Conservation (phyloP, 2,888 invertebrate genomes). For the Clistopyga incitator region DNA sequence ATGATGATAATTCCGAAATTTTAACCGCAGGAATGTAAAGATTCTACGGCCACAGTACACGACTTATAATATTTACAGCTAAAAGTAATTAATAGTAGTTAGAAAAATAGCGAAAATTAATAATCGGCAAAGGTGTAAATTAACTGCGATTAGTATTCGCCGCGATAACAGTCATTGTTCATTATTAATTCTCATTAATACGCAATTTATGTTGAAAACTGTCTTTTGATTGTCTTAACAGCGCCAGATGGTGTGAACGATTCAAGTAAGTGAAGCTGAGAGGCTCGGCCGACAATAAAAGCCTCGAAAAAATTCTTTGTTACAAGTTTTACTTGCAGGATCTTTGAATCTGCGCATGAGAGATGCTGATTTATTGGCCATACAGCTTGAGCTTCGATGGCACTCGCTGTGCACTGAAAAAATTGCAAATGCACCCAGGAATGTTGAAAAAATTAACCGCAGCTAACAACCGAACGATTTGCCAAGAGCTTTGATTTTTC, state of each 20-base stretch:
- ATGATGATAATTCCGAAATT: not conserved
- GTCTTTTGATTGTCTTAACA: constrained; percentile 83
- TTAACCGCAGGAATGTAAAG: constrained; percentile 14
- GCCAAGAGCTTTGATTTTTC: constrained; percentile 41
- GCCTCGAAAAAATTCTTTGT: constrained; percentile 17
- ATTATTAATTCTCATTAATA: constrained; percentile 32
- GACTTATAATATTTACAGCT: constrained; percentile 8
- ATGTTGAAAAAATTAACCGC: constrained; percentile 27
- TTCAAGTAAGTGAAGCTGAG: constrained; percentile 81
- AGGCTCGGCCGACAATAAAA: constrained; percentile 23
- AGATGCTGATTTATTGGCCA: not conserved
- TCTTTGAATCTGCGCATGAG: constrained; percentile 56
- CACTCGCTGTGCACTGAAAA: constrained; percentile 25
- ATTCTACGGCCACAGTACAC: not conserved
- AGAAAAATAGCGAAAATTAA: constrained; percentile 2
- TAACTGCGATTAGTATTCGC: not conserved
- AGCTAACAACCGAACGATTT: constrained; percentile 31
- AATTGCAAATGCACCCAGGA: constrained; percentile 42
- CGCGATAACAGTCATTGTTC: constrained; percentile 18
- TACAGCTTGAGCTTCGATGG: constrained; percentile 46
- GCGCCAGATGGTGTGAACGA: constrained; percentile 81
- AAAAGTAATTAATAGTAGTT: not conserved
- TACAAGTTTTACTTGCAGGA: constrained; percentile 44
- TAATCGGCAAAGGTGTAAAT: constrained; percentile 6
- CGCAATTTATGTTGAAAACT: constrained; percentile 78